Evolutionary conservation across 1,140 invertebrate genomes (phyloP).

Genomic region (Capitella teleta): DNA sequence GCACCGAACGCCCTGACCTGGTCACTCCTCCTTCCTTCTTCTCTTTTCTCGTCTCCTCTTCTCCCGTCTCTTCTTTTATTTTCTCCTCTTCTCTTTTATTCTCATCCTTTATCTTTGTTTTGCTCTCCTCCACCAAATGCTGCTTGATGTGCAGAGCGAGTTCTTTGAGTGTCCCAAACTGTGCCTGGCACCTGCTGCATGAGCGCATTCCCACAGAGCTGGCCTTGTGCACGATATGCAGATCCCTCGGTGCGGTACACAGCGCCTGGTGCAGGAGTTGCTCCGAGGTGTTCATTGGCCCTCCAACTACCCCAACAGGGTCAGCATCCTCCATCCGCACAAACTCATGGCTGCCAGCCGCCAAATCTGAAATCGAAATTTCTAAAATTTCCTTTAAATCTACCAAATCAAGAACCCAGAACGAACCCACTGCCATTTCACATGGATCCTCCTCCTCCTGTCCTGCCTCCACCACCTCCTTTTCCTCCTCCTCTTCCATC

Average conservation of each 20-base stretch:
- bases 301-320: too few relatives aligned
- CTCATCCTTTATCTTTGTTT: background rate
- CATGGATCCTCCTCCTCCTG: too few relatives aligned
- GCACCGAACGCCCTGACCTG: too few relatives aligned
- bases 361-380: too few relatives aligned
- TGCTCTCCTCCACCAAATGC: background rate
- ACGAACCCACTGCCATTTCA: too few relatives aligned
- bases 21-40: background rate
- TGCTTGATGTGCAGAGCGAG: background rate
- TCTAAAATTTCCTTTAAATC: too few relatives aligned
- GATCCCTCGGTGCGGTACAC: background rate
- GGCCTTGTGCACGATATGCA: background rate
- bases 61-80: background rate
- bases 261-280: background rate
- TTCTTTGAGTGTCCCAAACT: background rate
- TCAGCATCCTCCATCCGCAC: too few relatives aligned
- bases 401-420: too few relatives aligned
- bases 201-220: background rate
- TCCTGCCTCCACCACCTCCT: too few relatives aligned
- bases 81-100: background rate
- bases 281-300: too few relatives aligned
- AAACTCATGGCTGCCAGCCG: too few relatives aligned
- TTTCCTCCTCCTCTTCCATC: too few relatives aligned
- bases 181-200: background rate
- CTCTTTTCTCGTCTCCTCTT: background rate